Percentiles rank a stretch among this genome's conserved stretches.
Evolutionary conservation across 2,113 vertebrate species (phyloP).

Genomic region (Zosterops japonicus): DNA sequence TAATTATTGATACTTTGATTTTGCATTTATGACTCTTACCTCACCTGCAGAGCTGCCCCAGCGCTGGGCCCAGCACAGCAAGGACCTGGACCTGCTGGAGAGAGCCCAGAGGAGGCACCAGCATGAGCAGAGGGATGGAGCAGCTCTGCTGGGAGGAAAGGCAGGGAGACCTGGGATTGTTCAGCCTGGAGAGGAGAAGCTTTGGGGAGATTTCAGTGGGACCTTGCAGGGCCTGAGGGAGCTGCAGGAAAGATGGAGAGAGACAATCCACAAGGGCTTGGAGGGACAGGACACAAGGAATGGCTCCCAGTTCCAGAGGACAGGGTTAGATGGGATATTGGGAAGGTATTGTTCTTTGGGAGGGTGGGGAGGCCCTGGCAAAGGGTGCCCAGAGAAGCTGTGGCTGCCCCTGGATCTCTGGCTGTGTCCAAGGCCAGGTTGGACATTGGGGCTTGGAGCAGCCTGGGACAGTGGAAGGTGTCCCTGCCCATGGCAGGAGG

Average conservation of each 20-base stretch:
- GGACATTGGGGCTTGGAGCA: not conserved
- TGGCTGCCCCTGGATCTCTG: not conserved
- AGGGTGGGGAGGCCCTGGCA: not conserved
- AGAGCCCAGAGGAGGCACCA: not conserved
- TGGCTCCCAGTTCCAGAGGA: not conserved
- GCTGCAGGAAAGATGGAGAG: not conserved
- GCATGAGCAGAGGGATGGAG: not conserved
- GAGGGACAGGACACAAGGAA: not conserved
- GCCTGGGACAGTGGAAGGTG: not conserved
- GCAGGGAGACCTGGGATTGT: not conserved
- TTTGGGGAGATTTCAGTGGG: not conserved
- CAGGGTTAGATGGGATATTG: fast-evolving
- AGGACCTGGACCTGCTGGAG: not conserved
- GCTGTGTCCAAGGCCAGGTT: not conserved
- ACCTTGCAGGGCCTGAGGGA: not conserved
- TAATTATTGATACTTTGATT: not conserved
- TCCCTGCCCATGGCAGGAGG: not conserved
- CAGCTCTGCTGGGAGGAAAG: not conserved
- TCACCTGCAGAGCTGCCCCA: not conserved
- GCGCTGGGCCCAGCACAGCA: not conserved
- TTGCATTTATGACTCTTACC: not conserved
- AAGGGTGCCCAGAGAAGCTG: not conserved
- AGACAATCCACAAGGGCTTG: not conserved
- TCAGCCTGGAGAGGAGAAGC: not conserved
- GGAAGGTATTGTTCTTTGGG: not conserved